Conservation (phyloP, 1,140 invertebrate genomes). For the Ips typographus region DNA sequence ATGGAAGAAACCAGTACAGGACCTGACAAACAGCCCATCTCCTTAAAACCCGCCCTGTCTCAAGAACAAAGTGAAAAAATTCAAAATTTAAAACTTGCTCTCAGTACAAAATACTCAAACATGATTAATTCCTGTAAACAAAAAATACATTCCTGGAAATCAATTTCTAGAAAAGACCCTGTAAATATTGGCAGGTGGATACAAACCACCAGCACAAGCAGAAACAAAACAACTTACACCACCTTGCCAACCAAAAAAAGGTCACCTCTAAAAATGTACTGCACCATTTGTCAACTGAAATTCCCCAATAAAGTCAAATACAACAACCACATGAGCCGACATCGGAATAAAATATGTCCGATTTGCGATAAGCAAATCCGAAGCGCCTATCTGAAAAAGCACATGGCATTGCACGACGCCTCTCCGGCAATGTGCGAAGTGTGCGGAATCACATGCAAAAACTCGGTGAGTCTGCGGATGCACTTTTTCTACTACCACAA, state of each 20-base stretch:
- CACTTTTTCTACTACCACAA: slow-evolving; percentile 43
- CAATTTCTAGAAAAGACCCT: slow-evolving; percentile 19
- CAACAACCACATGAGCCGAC: slow-evolving; percentile 37
- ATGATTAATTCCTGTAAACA: slow-evolving; percentile 16
- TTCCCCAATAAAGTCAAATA: slow-evolving; percentile 33
- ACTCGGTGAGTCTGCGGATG: slow-evolving; percentile 40
- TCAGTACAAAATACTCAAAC: slow-evolving; percentile 12
- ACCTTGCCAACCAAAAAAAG: slow-evolving; percentile 9
- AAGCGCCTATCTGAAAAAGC: slow-evolving; percentile 39
- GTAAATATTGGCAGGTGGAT: slow-evolving; percentile 11
- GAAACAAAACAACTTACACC: slow-evolving; percentile 7
- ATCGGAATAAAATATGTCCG: slow-evolving; percentile 37
- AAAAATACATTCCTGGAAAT: slow-evolving; percentile 22
- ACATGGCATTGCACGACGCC: slow-evolving; percentile 36
- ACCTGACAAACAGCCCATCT: too few species aligned
- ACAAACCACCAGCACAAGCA: slow-evolving; percentile 7
- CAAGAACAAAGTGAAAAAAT: slow-evolving; percentile 10
- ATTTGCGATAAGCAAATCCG: slow-evolving; percentile 36
- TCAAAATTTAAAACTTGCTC: slow-evolving; percentile 11
- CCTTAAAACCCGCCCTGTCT: neutral
- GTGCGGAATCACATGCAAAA: slow-evolving; percentile 43
- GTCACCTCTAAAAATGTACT: slow-evolving; percentile 27
- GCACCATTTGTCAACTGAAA: slow-evolving; percentile 25
- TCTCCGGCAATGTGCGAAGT: slow-evolving; percentile 40
- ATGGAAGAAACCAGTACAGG: too few species aligned